Conservation (phyloP, 2,113 vertebrate species). For the Phoenicopterus ruber region DNA sequence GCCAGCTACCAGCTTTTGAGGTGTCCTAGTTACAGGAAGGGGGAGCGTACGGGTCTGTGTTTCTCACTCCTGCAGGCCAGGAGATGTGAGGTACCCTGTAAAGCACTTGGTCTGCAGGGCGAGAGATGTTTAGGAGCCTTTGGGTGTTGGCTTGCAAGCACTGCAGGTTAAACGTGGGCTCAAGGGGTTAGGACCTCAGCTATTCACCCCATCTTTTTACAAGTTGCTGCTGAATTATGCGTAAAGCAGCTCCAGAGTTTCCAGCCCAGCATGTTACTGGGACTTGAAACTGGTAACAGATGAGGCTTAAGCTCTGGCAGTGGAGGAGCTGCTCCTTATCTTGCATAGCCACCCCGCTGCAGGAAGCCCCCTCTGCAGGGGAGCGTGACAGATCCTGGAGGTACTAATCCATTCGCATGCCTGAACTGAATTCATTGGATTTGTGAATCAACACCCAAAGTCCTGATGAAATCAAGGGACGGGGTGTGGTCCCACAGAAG, state of each 20-base stretch:
- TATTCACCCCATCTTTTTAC: background rate
- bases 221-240: background rate
- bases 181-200: background rate
- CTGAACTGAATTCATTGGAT: background rate
- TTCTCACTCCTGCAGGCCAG: background rate
- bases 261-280: background rate
- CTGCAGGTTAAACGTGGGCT: background rate
- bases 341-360: background rate
- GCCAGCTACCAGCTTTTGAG: background rate
- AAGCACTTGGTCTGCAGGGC: background rate
- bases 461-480: background rate
- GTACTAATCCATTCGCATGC: background rate
- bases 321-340: background rate
- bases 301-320: background rate
- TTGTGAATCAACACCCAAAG: background rate
- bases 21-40: background rate
- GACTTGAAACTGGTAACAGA: background rate
- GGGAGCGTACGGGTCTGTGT: fast-evolving
- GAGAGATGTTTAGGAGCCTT: background rate
- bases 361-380: background rate
- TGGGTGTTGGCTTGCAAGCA: background rate
- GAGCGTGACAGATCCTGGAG: background rate
- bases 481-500: background rate
- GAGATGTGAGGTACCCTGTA: background rate
- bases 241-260: background rate